These are phyloP conservation scores for Urocitellus parryii DNA, from an alignment of 2,113 vertebrate species.

Conservation along the genomic window DNA sequence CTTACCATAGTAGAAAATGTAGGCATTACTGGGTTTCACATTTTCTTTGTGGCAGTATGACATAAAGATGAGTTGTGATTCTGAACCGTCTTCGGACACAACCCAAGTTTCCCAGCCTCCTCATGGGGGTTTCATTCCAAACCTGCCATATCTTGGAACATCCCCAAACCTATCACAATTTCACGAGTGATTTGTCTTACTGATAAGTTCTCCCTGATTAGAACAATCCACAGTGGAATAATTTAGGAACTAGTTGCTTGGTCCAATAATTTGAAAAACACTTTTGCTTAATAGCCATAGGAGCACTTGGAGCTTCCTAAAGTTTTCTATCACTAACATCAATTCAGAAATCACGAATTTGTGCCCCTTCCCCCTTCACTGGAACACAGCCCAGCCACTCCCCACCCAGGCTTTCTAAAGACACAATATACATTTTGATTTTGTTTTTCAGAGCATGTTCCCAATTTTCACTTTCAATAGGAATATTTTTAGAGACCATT, in stretches of 20 bases:
- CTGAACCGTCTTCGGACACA: constrained; percentile 44
- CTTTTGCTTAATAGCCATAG: constrained; percentile 65
- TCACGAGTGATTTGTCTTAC: constrained; percentile 64
- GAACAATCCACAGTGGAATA: constrained; percentile 62
- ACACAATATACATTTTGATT: constrained; percentile 82
- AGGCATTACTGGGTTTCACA: neutral
- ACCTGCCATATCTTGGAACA: constrained; percentile 40
- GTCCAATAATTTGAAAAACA: constrained; percentile 70
- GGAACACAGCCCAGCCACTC: constrained; percentile 65
- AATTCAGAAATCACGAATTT: constrained; percentile 47
- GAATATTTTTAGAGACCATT: constrained; percentile 85
- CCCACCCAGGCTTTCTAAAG: constrained; percentile 67
- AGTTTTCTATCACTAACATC: constrained; percentile 44
- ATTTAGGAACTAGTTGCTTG: constrained; percentile 63
- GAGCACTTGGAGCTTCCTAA: constrained; percentile 22
- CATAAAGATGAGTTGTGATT: constrained; percentile 7
- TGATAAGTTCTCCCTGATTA: constrained; percentile 67
- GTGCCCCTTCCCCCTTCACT: constrained; percentile 11
- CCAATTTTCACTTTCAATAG: constrained; percentile 84
- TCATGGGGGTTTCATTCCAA: constrained; percentile 32
- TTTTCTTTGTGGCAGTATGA: neutral
- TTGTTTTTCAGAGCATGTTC: constrained; percentile 81
- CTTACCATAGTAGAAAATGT: neutral
- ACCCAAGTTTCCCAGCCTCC: neutral
- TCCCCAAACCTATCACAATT: constrained; percentile 69